Conservation (phyloP, 2,113 vertebrate species). For the Etia nguti region DNA sequence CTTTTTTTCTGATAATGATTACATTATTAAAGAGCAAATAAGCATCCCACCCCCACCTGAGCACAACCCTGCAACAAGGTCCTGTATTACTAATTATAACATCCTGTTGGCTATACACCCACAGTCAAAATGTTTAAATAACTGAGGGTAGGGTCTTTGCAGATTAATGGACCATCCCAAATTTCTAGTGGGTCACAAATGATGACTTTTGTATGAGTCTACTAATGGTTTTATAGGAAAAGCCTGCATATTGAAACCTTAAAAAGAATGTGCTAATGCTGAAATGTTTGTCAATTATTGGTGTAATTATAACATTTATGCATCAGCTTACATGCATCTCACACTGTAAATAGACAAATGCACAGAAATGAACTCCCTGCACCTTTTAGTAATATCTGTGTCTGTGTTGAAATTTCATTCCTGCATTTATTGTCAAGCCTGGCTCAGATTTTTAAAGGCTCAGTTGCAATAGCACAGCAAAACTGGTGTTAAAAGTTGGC, state of each 20-base stretch:
- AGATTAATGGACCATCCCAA: background rate
- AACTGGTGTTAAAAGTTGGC: conserved; percentile 39
- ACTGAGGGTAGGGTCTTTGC: background rate
- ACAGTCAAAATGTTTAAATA: background rate
- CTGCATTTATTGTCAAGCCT: conserved; percentile 16
- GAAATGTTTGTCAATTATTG: background rate
- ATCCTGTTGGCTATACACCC: background rate
- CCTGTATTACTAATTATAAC: background rate
- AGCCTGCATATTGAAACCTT: background rate
- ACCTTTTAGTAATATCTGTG: conserved; percentile 1
- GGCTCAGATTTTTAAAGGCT: conserved; percentile 39
- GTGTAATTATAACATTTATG: background rate
- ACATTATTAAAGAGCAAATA: background rate
- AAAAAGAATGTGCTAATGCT: background rate
- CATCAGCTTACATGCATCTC: background rate
- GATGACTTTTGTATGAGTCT: background rate
- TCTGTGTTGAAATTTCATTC: background rate
- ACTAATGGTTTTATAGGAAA: background rate
- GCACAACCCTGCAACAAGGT: background rate
- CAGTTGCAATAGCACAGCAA: conserved; percentile 24
- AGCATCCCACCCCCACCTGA: background rate
- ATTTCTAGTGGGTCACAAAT: background rate
- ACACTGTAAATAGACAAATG: background rate
- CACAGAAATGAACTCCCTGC: background rate
- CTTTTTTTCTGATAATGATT: background rate